Percentiles rank a stretch among this genome's conserved stretches.
These are phyloP conservation scores for Pygoscelis antarcticus DNA, from an alignment of 2,113 vertebrate species.

Conservation along the genomic window DNA sequence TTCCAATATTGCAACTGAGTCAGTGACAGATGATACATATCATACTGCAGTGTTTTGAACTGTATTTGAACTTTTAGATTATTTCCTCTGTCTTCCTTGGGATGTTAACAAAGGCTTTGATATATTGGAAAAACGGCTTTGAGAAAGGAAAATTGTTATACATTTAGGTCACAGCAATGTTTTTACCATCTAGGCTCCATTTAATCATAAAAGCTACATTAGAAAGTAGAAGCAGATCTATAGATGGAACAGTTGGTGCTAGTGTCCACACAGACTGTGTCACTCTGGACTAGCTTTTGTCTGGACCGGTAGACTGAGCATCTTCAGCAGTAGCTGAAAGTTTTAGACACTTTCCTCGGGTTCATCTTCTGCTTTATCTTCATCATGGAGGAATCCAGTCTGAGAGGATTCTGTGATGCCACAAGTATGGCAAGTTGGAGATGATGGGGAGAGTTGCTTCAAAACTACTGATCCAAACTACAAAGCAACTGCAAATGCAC, in stretches of 20 bases:
- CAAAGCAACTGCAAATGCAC: not conserved
- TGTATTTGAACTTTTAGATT: not conserved
- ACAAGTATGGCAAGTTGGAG: not conserved
- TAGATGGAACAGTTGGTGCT: not conserved
- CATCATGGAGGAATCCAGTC: not conserved
- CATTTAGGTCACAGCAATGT: fast-evolving
- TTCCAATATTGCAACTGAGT: not conserved
- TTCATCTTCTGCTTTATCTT: not conserved
- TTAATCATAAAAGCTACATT: not conserved
- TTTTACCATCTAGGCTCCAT: not conserved
- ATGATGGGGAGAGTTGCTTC: not conserved
- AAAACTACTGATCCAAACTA: not conserved
- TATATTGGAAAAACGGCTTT: not conserved
- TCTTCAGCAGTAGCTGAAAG: not conserved
- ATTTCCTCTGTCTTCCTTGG: not conserved
- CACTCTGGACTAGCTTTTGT: not conserved
- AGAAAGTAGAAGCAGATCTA: not conserved
- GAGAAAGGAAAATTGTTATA: not conserved
- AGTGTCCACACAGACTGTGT: not conserved
- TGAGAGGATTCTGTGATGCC: not conserved
- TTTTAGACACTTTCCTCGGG: not conserved
- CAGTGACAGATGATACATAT: not conserved
- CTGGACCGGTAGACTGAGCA: not conserved
- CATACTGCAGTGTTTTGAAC: not conserved
- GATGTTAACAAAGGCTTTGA: not conserved